A percentile compares a stretch with the other conserved stretches of the same genome.
Evolutionary conservation across 2,797 vertebrate species (phyloP).

Genomic region (Valencia hispanica): DNA sequence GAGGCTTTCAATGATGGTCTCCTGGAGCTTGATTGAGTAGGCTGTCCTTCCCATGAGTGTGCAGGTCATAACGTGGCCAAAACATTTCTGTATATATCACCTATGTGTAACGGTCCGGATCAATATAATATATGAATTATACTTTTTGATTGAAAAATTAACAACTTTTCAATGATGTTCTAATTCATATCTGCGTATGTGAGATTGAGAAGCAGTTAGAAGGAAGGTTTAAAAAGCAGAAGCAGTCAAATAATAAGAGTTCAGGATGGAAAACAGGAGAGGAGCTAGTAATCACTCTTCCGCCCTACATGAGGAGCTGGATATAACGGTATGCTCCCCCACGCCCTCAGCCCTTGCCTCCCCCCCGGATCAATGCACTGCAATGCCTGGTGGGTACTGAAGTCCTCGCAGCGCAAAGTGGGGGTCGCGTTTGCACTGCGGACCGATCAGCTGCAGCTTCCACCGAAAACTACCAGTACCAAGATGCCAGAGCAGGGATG

Average conservation of each 20-base stretch:
- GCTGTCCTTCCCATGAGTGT: neutral
- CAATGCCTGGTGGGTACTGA: slow-evolving; percentile 76
- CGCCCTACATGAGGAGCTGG: slow-evolving; percentile 11
- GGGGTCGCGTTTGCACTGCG: slow-evolving; percentile 25
- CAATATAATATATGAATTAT: neutral
- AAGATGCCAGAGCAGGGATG: slow-evolving; percentile 55
- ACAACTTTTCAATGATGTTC: neutral
- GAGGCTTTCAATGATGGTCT: neutral
- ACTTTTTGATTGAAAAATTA: no score
- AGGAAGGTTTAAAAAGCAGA: neutral
- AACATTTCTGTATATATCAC: neutral
- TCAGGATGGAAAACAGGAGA: neutral
- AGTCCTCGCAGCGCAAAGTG: slow-evolving; percentile 58
- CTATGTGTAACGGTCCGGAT: neutral
- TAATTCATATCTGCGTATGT: neutral
- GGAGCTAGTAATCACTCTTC: neutral
- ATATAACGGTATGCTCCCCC: slow-evolving; percentile 46
- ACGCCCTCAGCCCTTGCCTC: neutral
- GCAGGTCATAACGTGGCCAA: neutral
- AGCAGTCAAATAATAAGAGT: neutral
- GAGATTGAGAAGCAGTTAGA: neutral
- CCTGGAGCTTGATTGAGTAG: neutral
- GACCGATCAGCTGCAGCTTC: slow-evolving; percentile 24
- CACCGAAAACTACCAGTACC: slow-evolving; percentile 80
- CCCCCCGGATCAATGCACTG: slow-evolving; percentile 38